Base-by-base conservation (phyloP, 2,113 vertebrate species). In the Leptobrachium leishanense region DNA sequence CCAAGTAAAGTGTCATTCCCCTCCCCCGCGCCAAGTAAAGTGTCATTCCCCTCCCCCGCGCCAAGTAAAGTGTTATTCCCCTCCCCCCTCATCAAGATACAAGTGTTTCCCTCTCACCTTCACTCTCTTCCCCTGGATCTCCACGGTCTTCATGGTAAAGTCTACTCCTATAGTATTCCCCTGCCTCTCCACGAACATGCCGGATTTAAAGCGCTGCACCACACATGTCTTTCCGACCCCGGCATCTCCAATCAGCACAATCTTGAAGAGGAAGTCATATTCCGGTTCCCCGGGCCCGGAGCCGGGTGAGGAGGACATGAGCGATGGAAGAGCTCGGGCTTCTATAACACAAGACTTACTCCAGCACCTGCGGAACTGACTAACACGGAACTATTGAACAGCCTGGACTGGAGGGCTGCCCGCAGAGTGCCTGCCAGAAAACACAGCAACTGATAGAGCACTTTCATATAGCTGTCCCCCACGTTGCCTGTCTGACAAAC, bases 171-270 rank as follows among this genome's bases (percentile, higher is more conserved):
- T 95, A 54, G 95, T 95, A 87, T 90, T 95, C 54, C 94, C 93
- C 68, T 95, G 95, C 39, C 93, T 90, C 85, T 94, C 94, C 53
- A 90, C 86, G 85, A 95, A 95, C 72, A 87, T 86, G 9, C 95
- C 95, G 1, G 90, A 93, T 74, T 95, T 95, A 89, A 95, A 95
- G 43, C 95, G 91, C 90, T 95, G 95, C 46, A 95, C 95, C 69
- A 95, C 91, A 83, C 94, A 95, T 46, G 95, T 95, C 87, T 95
- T 95, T 57, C 95, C 95, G 82, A 95, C 95, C 82, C 92, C 94
- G 82, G 94, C 93, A 83, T 95, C 95, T 57, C 94, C 95, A 64
- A 95, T 93, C 72, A 95, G 87, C 84, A 95, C 93, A 83, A 95
- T 88, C 85, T 95, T 95, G 74, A 95, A 95, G 76, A 95, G 92